Conservation (phyloP, 1,140 invertebrate species). For the Muscidifurax raptorellus region DNA sequence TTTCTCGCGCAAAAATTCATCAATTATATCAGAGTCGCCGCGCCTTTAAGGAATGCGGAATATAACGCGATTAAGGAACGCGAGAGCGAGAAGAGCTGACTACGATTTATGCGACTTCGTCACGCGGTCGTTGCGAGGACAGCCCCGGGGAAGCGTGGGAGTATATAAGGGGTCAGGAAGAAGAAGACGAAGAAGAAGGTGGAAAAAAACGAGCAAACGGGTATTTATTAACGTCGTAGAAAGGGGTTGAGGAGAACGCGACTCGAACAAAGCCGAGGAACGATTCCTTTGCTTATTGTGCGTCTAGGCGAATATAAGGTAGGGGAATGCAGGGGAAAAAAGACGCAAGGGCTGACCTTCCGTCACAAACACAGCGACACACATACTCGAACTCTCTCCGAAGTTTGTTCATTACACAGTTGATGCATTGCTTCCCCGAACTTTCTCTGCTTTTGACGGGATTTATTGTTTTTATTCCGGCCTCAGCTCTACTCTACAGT, state of each 20-base stretch:
- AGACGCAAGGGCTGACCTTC: slow-evolving; percentile 29
- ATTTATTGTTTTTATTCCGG: neutral
- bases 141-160: slow-evolving; percentile 15
- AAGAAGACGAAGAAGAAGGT: slow-evolving; percentile 38
- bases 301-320: neutral
- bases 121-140: slow-evolving; percentile 47
- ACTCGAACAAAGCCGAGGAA: slow-evolving; percentile 9
- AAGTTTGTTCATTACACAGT: slow-evolving; percentile 55
- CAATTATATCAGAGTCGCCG: neutral
- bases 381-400: neutral
- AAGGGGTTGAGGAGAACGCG: slow-evolving; percentile 20
- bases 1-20: neutral
- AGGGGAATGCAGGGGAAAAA: neutral
- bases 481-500: neutral
- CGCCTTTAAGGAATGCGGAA: neutral
- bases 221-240: slow-evolving; percentile 60
- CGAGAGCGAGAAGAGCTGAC: neutral
- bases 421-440: slow-evolving; percentile 62
- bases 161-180: neutral
- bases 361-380: too few relatives aligned
- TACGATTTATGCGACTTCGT: slow-evolving; percentile 56
- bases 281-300: neutral
- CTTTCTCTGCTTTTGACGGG: slow-evolving; percentile 52
- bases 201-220: neutral
- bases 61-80: neutral